Evolutionary conservation across 2,797 vertebrate genomes (phyloP).

Genomic region (Austrolebias charrua): DNA sequence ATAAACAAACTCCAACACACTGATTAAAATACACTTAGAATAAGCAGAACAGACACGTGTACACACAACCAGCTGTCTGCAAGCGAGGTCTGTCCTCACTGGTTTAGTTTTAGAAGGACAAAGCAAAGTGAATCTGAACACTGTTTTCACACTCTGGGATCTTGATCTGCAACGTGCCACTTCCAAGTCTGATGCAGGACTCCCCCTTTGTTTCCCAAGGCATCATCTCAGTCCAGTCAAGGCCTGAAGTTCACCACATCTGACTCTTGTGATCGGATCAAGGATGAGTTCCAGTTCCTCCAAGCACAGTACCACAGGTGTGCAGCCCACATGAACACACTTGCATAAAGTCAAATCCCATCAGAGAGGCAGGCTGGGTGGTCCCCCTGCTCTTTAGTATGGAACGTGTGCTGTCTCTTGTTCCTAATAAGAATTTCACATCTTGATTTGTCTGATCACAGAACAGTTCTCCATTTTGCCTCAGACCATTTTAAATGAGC

Average conservation of each 20-base stretch:
- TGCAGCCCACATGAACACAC: not conserved
- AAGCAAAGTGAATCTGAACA: not conserved
- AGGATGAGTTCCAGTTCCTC: constrained; percentile 97
- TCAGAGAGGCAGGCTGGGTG: too few species aligned
- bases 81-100: not conserved
- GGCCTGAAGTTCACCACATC: constrained; percentile 97
- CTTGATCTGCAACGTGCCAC: not conserved
- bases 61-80: not conserved
- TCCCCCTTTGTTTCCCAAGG: constrained; percentile 67
- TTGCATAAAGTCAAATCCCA: not conserved
- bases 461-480: too few species aligned
- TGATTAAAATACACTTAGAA: constrained; percentile 14
- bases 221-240: constrained; percentile 94
- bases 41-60: constrained; percentile 5
- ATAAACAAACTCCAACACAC: constrained; percentile 46
- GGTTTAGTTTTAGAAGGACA: not conserved
- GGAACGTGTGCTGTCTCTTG: too few species aligned
- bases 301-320: constrained; percentile 98
- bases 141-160: not conserved
- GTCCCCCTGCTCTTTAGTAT: too few species aligned
- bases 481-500: too few species aligned
- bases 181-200: not conserved
- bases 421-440: too few species aligned
- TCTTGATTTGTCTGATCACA: too few species aligned
- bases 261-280: constrained; percentile 97